Base-by-base conservation (phyloP, 2,113 vertebrate species). In the Hippopotamus amphibius region DNA sequence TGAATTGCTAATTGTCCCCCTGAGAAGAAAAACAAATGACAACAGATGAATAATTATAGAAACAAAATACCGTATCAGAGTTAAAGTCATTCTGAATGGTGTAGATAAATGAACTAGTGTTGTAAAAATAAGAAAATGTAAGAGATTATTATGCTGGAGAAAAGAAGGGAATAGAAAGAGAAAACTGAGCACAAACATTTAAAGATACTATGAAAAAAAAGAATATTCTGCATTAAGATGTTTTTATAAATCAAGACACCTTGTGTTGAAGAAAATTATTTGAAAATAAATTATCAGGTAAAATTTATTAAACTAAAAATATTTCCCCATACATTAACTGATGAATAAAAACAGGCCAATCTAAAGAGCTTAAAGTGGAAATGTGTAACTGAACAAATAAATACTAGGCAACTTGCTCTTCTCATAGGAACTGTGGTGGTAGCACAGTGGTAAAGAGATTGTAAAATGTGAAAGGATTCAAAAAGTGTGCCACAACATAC, bases 271-370 rank as follows among this genome's bases (percentile, higher is more conserved):
- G 19, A 50, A 95, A 57, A 86, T 68, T 69, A 37, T 69, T 22
- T 92, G 43, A 68, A 84, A 95, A 59, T 92, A 71, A 74, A 76
- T 81, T 3, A 46, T 72, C 9, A 79, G 5, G 17, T 50, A 88
- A 90, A 74, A 79, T 74, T 72, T 16, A 63, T 22, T 80, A 14
- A 93, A 61, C 14, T 74, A 83, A 96, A 74, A 69, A n/a, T 81
- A 69, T 28, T 84, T 86, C 1, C 3, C 8, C 50, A 26, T 7
- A 77, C 22, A 72, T 63, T 65, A 93, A 84, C 4, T 76, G 5
- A 63, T 72, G 33, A 13, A 33, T 84, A 65, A 86, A 74, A 65
- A 57, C 50, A 90, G 21, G 63, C 3, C 3, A 69, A 71, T 33
- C 26, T 69, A 86, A 86, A 69, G 19, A 55, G 6, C 16, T 68